These are phyloP conservation scores for Drosophila novamexicana DNA, from an alignment of 1,140 invertebrate genomes.

Conservation along the genomic window DNA sequence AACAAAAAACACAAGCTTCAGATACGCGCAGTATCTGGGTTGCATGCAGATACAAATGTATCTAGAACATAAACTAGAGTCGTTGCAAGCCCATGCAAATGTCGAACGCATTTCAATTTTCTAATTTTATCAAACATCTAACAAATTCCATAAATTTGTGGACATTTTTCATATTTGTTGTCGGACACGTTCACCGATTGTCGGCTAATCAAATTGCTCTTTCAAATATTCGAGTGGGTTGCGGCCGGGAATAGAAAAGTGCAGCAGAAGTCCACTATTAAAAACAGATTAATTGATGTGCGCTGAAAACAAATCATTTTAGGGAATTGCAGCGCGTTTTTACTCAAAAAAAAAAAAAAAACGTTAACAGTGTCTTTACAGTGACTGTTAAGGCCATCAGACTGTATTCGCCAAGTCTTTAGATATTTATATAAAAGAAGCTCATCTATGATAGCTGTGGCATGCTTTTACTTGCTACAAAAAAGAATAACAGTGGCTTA, in stretches of 20 bases:
- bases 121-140: constrained; percentile 15
- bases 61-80: constrained; percentile 1
- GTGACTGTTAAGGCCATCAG: no score
- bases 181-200: constrained; percentile 17
- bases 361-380: constrained; percentile 6
- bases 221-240: constrained; percentile 6
- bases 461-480: no score
- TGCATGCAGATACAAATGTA: constrained; percentile 4
- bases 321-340: not conserved
- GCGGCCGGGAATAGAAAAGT: constrained; percentile 10
- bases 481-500: not conserved
- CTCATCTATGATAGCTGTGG: no score
- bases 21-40: not conserved
- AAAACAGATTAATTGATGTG: constrained; percentile 4
- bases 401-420: no score
- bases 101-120: not conserved
- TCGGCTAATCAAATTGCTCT: not conserved
- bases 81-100: constrained; percentile 19
- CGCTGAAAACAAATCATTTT: not conserved
- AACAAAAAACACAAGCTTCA: constrained; percentile 27
- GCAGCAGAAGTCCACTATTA: not conserved
- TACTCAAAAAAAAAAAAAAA: not conserved
- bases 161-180: constrained; percentile 17
- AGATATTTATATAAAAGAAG: no score
- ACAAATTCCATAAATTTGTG: constrained; percentile 61